Evolutionary conservation across 1,140 invertebrate genomes (phyloP).

Genomic region (Hypothenemus hampei): DNA sequence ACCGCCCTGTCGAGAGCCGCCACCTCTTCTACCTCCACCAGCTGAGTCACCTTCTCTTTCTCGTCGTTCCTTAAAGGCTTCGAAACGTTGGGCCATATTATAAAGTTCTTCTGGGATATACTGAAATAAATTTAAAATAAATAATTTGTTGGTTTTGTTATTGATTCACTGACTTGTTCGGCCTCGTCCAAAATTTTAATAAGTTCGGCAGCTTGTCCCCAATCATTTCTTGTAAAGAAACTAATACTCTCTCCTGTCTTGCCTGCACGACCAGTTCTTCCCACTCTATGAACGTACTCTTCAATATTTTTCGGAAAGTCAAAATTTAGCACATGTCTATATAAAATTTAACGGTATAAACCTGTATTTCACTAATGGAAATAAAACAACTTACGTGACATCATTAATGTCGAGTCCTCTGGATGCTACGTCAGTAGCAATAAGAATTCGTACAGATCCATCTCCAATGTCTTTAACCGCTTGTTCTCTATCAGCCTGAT

Average conservation of each 20-base stretch:
- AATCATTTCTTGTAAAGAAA: constrained; percentile 75
- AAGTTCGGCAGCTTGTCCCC: constrained; percentile 70
- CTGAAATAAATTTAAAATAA: constrained; percentile 9
- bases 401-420: constrained; percentile 89
- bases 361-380: too few species aligned
- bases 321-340: constrained; percentile 74
- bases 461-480: constrained; percentile 76
- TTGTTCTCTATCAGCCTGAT: constrained; percentile 80
- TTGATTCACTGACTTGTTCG: constrained; percentile 50
- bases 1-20: constrained; percentile 16
- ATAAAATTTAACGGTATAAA: not conserved
- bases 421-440: constrained; percentile 93
- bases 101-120: constrained; percentile 64
- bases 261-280: constrained; percentile 83
- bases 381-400: constrained; percentile 83
- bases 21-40: constrained; percentile 32
- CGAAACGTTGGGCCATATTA: constrained; percentile 64
- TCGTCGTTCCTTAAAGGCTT: constrained; percentile 57
- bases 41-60: constrained; percentile 40
- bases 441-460: constrained; percentile 71
- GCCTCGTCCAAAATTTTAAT: constrained; percentile 80
- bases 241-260: constrained; percentile 74
- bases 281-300: constrained; percentile 83
- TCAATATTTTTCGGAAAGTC: constrained; percentile 89
- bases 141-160: not conserved